These are phyloP conservation scores for Galerucella pusilla DNA, from an alignment of 2,888 invertebrate species.

Conservation along the genomic window DNA sequence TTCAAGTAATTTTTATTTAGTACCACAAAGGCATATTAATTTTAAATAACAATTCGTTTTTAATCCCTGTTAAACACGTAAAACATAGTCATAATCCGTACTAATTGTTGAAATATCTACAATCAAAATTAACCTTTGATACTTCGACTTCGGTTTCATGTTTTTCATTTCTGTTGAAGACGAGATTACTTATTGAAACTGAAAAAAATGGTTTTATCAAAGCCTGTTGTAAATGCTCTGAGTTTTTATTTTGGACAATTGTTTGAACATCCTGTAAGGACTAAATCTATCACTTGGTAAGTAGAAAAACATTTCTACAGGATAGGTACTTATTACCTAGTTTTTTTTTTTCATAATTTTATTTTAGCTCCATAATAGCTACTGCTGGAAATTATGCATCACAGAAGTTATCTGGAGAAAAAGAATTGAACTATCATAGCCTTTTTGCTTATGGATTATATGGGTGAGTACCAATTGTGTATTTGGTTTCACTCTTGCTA, in stretches of 20 bases:
- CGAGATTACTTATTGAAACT: neutral
- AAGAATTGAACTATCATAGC: conserved; percentile 73
- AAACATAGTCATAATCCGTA: too few species aligned
- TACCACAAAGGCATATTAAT: too few species aligned
- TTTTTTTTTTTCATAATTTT: neutral
- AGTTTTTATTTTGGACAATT: conserved; percentile 80
- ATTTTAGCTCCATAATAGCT: conserved; percentile 75
- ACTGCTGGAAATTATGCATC: conserved; percentile 79
- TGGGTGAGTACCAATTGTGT: conserved; percentile 69
- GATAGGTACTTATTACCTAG: neutral
- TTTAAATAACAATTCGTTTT: too few species aligned
- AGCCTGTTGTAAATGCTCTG: conserved; percentile 76
- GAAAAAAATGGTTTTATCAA: conserved; percentile 73
- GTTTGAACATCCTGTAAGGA: conserved; percentile 79
- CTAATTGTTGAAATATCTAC: neutral
- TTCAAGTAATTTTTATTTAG: too few species aligned
- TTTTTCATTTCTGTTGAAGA: neutral
- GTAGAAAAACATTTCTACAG: conserved; percentile 40
- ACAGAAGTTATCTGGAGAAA: conserved; percentile 76
- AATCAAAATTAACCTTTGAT: conserved; percentile 2
- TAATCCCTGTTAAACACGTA: too few species aligned
- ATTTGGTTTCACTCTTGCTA: neutral
- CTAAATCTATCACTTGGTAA: conserved; percentile 85
- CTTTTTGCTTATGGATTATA: conserved; percentile 79
- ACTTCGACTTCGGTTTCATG: neutral